Percentiles rank a stretch among this genome's conserved stretches.
Evolutionary conservation across 2,888 invertebrate genomes (phyloP).

Genomic region (Drosophila macrospina): DNA sequence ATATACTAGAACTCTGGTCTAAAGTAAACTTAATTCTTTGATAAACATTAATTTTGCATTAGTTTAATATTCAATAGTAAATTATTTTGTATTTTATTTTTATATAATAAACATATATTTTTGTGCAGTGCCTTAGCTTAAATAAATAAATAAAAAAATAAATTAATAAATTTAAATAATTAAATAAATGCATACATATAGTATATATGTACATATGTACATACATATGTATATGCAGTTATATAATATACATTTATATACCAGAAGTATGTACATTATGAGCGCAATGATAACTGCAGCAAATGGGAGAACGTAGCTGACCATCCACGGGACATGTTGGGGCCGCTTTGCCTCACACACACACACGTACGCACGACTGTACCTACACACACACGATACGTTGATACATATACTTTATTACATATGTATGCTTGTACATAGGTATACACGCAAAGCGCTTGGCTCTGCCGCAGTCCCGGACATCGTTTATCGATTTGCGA

Average conservation of each 20-base stretch:
- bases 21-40: too few species aligned
- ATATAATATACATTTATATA: slow-evolving; percentile 3
- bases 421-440: slow-evolving; percentile 24
- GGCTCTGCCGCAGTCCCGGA: slow-evolving; percentile 67
- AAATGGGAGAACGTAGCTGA: slow-evolving; percentile 39
- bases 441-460: slow-evolving; percentile 57
- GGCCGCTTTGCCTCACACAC: slow-evolving; percentile 32
- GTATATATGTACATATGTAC: too few species aligned
- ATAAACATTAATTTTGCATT: too few species aligned
- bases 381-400: background rate
- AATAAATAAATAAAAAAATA: too few species aligned
- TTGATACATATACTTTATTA: background rate
- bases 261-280: slow-evolving; percentile 3
- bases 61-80: too few species aligned
- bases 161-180: too few species aligned
- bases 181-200: too few species aligned
- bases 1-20: too few species aligned
- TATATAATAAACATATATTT: too few species aligned
- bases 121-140: too few species aligned
- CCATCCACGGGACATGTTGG: slow-evolving; percentile 48
- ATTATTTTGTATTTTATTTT: too few species aligned
- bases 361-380: background rate
- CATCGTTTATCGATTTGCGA: slow-evolving; percentile 79
- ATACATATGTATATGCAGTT: too few species aligned
- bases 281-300: slow-evolving; percentile 49